Percentiles rank a stretch among this genome's conserved stretches.
Conservation (phyloP, 2,797 vertebrate genomes). For the Mycteria americana region DNA sequence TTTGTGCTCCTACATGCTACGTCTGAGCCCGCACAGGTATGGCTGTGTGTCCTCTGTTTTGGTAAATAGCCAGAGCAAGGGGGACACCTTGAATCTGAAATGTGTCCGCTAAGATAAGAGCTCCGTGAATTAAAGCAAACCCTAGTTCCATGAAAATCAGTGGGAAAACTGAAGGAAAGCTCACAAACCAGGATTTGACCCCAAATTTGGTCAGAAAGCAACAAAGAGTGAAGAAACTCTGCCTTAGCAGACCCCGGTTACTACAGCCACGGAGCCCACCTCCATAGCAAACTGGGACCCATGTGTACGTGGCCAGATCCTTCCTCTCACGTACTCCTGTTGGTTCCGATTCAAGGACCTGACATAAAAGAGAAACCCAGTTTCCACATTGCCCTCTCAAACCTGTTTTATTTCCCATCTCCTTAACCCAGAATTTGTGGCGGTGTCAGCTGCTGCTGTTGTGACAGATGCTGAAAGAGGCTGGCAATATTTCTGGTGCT, state of each 20-base stretch:
- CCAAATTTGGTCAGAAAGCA: neutral
- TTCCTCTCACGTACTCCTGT: neutral
- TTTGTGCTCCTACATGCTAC: neutral
- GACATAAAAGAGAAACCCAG: neutral
- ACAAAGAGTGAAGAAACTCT: neutral
- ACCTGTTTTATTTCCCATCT: neutral
- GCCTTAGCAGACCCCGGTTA: rapidly evolving
- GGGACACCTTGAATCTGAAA: neutral
- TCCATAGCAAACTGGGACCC: rapidly evolving
- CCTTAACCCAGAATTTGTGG: neutral
- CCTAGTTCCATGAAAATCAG: rapidly evolving
- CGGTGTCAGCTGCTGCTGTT: neutral
- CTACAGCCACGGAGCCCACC: rapidly evolving
- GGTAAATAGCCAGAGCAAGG: neutral
- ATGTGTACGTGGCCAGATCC: rapidly evolving
- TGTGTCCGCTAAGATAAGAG: neutral
- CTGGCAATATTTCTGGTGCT: constrained; percentile 33
- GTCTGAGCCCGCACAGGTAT: neutral
- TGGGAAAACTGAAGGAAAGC: neutral
- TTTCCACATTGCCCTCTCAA: neutral
- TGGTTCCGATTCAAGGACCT: neutral
- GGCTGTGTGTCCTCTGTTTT: neutral
- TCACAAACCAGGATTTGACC: neutral
- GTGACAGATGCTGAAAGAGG: constrained; percentile 44
- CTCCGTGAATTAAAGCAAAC: neutral